Evolutionary conservation across 1,140 invertebrate species (phyloP).

Genomic region (Bombus superbus): DNA sequence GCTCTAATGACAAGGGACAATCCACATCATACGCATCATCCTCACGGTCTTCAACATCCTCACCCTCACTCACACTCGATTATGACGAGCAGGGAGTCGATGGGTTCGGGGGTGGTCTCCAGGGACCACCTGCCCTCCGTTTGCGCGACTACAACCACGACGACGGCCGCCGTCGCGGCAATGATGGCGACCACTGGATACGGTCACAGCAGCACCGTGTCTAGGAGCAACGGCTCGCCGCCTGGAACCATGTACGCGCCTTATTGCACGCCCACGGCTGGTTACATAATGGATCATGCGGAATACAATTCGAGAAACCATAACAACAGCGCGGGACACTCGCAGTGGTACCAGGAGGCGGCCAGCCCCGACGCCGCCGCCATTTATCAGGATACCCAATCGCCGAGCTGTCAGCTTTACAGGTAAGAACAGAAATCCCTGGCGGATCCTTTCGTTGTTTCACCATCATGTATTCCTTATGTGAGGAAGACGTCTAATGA

Average conservation of each 20-base stretch:
- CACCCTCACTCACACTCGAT: slow-evolving; percentile 82
- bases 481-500: background rate
- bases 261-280: slow-evolving; percentile 82
- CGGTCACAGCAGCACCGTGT: slow-evolving; percentile 75
- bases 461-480: background rate
- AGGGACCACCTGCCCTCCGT: slow-evolving; percentile 74
- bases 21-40: slow-evolving; percentile 83
- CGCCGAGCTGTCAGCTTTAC: slow-evolving; percentile 80
- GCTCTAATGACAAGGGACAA: slow-evolving; percentile 78
- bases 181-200: slow-evolving; percentile 84
- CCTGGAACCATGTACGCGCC: slow-evolving; percentile 83
- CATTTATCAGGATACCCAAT: slow-evolving; percentile 81
- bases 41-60: slow-evolving; percentile 83
- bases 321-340: slow-evolving; percentile 67
- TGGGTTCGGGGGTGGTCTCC: slow-evolving; percentile 78
- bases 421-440: slow-evolving; percentile 66
- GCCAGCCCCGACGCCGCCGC: slow-evolving; percentile 78
- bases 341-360: slow-evolving; percentile 80
- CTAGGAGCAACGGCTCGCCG: slow-evolving; percentile 83
- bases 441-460: too few species aligned
- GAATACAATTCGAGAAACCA: slow-evolving; percentile 80
- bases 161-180: slow-evolving; percentile 76
- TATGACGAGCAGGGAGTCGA: slow-evolving; percentile 76
- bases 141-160: slow-evolving; percentile 70
- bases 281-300: slow-evolving; percentile 81